Conservation (phyloP, 2,797 vertebrate genomes). For the Rallus crepitans region DNA sequence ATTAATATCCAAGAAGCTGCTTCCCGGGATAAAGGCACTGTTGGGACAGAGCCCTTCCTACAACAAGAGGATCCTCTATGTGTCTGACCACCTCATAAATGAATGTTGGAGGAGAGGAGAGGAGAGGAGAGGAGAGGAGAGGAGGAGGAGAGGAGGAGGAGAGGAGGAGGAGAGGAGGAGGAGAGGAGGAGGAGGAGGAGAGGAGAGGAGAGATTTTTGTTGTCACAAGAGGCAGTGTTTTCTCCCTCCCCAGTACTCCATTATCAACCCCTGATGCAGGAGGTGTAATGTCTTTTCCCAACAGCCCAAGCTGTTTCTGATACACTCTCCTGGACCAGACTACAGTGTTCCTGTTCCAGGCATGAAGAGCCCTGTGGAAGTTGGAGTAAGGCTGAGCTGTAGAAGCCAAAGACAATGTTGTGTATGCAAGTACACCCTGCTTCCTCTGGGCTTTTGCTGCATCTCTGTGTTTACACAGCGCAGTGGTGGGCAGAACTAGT, state of each 20-base stretch:
- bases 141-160: no score
- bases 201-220: no score
- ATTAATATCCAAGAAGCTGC: neutral
- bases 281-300: neutral
- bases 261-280: neutral
- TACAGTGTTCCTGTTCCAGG: neutral
- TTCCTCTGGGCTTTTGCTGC: neutral
- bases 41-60: neutral
- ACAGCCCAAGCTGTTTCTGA: neutral
- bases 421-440: neutral
- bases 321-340: neutral
- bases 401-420: neutral
- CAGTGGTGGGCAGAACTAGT: neutral
- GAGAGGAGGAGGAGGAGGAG: no score
- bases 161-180: no score
- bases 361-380: neutral
- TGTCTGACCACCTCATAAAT: neutral
- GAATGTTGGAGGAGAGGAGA: no score
- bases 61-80: neutral
- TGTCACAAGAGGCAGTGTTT: neutral
- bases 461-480: neutral
- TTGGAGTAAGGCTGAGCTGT: neutral
- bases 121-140: no score
- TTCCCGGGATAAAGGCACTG: neutral
- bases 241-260: rapidly evolving